Base-by-base conservation (phyloP, 1,140 invertebrate species). In the Bombus impatiens region DNA sequence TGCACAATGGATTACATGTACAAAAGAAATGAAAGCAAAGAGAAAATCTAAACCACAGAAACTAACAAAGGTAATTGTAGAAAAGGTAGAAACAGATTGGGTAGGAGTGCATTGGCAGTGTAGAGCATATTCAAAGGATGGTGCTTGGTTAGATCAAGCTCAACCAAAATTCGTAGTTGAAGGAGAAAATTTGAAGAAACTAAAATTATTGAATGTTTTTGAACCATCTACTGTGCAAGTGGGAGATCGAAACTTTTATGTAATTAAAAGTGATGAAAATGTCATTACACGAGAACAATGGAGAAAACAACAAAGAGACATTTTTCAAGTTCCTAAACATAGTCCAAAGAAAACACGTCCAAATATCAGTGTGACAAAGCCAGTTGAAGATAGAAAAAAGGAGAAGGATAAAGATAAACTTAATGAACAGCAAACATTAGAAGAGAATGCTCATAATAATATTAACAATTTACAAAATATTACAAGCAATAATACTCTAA, bases 191-290 rank as follows among this genome's bases (percentile, higher is more conserved):
- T 94, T 98, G 22, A 96, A 96, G 88, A 97, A 97, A 87, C 93
- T 98, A 3, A 97, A 97, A 91, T 95, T 97, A 72, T 95, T 98
- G 42, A 98, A 98, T 93, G 97, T 98, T 37, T 98, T 98, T 92
- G 97, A 98, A 90, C 97, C 98, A n/a, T 98, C 98, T 92, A 98
- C 97, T 71, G 95, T 98, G 71, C 98, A 98, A 96, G 97, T 99
- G 62, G 98, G 98, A 71, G 98, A 99, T 95, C 96, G 97, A 86
- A 97, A 97, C 91, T 96, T 96, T 90, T 97, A 97, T 93, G 94
- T 95, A 2, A 95, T 97, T 47, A 96, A 96, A 92, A 95, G 96
- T 15, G 93, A 93, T 57, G 97, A 97, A 86, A 94, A 94, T 59
- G 93, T 96, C 18, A 94, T 96, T 68, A 95, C 95, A 0, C 93